Evolutionary conservation across 2,113 vertebrate genomes (phyloP).

Genomic region (Syngnathoides biaculeatus): DNA sequence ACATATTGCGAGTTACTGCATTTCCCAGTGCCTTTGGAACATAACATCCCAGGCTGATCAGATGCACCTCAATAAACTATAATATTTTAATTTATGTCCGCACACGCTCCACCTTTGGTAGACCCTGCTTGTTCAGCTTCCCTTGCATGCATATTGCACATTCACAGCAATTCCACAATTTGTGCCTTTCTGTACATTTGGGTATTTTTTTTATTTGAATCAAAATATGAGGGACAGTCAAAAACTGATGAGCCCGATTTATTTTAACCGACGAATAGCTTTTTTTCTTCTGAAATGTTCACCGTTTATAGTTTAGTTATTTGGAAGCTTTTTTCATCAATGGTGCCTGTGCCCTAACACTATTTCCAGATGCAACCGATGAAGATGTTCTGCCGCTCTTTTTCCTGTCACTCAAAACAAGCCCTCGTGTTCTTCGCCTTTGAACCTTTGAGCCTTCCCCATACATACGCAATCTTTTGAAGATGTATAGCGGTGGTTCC

Average conservation of each 20-base stretch:
- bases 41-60: slow-evolving; percentile 8
- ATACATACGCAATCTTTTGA: no score
- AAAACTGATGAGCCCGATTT: no score
- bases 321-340: no score
- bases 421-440: no score
- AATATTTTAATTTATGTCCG: slow-evolving; percentile 15
- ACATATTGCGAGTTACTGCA: not conserved
- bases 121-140: slow-evolving; percentile 17
- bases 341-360: no score
- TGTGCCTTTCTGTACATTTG: not conserved
- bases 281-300: no score
- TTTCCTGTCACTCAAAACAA: no score
- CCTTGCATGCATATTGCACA: slow-evolving; percentile 22
- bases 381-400: no score
- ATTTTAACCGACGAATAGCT: no score
- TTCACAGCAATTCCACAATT: not conserved
- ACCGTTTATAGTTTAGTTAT: not conserved
- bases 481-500: no score
- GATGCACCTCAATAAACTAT: slow-evolving; percentile 4
- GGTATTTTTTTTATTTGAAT: not conserved
- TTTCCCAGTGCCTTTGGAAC: slow-evolving; percentile 4
- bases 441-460: no score
- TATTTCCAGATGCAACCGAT: no score
- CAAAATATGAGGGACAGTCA: not conserved
- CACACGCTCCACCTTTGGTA: slow-evolving; percentile 20